Evolutionary conservation across 2,888 invertebrate genomes (phyloP).

Genomic region (Leucophenga maculata): DNA sequence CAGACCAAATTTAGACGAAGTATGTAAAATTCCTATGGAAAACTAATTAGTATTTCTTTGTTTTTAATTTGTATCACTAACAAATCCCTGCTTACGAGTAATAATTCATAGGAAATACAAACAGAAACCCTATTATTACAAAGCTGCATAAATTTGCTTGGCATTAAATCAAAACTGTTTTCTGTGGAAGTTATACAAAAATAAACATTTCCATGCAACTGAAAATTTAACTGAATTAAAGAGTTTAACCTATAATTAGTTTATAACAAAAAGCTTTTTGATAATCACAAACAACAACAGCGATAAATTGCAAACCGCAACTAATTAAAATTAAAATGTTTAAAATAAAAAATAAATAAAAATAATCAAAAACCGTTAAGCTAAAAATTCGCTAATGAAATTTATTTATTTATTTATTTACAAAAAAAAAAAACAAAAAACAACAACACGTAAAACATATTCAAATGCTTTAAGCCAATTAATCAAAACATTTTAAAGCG

Average conservation of each 20-base stretch:
- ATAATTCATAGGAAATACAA: too few relatives aligned
- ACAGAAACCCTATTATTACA: background rate
- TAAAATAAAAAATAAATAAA: background rate
- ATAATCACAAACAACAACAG: background rate
- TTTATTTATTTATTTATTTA: slow-evolving; percentile 38
- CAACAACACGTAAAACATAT: background rate
- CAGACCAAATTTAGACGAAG: too few relatives aligned
- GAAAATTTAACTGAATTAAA: too few relatives aligned
- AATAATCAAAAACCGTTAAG: background rate
- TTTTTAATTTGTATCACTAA: too few relatives aligned
- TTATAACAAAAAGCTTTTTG: background rate
- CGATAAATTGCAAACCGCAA: slow-evolving; percentile 1
- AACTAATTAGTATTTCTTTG: too few relatives aligned
- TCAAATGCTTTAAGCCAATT: slow-evolving; percentile 36
- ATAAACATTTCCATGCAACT: background rate
- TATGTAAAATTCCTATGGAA: too few relatives aligned
- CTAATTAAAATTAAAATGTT: slow-evolving; percentile 11
- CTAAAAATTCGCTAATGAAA: slow-evolving; percentile 8
- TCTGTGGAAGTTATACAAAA: background rate
- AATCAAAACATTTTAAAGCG: slow-evolving; percentile 32
- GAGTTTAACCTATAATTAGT: too few relatives aligned
- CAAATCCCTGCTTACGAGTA: too few relatives aligned
- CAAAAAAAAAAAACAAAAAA: slow-evolving; percentile 14
- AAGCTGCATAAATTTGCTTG: background rate
- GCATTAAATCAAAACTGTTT: background rate